Evolutionary conservation across 2,888 invertebrate genomes (phyloP), one percentile per base, ranked within the genome.

Genomic region (Trachelus stipa): DNA sequence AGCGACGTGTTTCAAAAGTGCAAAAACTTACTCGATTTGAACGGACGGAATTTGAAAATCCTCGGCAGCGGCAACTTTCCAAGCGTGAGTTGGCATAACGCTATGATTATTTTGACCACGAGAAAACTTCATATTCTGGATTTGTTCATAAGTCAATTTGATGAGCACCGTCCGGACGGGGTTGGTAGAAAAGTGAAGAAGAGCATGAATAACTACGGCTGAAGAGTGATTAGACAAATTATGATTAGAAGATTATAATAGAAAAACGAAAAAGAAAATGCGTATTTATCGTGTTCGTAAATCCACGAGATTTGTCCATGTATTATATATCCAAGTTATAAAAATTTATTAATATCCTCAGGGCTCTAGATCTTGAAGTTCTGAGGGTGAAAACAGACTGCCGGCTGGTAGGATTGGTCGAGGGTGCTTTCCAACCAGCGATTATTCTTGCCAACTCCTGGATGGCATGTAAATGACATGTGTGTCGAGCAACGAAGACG

Each of bases 391-490:
- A 79, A 77, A 78, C 35, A 74, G 73, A 81, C 81, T 80, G 81
- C 69, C 77, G 76, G 68, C 76, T 75, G 69, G 74, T 76, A 69
- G 33, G 23, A 73, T 73, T 73, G 56, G 69, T 78, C 79, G 81
- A 76, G 81, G 78, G 78, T 79, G 80, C 34, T 77, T 81, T 81
- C 77, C 73, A 34, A 33, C 78, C 35, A 31, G 56, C 79, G 79
- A 81, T 81, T 81, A 81, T 79, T 81, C 79, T 81, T 77, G 23
- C 12, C 75, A 68, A 73, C 69, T 74, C 79, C 69, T 77, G 69
- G 68, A 74, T 69, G 79, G 68, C 74, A 79, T 56, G 74, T 81
- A 76, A 81, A 81, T 81, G 76, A 68, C 77, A 79, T 81, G 81
- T 78, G 77, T 79, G 78, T 79, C 79, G 75, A 71, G 12, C 71